These are phyloP conservation scores for Leuctra nigra DNA, from an alignment of 2,888 invertebrate species.

Conservation along the genomic window DNA sequence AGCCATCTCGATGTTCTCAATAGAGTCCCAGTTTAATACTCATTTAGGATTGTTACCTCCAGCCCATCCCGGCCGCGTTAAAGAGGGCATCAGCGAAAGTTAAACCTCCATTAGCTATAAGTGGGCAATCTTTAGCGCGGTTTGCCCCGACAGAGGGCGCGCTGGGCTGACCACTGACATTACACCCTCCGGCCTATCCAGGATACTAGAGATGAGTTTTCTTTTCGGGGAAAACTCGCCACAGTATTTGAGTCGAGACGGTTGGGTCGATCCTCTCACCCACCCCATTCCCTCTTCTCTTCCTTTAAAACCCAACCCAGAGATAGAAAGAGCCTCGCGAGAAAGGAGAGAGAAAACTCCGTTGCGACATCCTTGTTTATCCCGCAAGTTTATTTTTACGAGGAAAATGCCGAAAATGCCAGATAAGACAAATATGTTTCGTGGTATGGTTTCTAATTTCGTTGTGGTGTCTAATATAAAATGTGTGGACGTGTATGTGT, in stretches of 20 bases:
- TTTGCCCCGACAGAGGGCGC: neutral
- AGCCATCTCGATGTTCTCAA: too few species aligned
- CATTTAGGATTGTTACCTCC: too few species aligned
- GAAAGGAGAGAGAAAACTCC: too few species aligned
- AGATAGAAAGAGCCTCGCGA: too few species aligned
- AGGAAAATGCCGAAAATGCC: slow-evolving; percentile 9
- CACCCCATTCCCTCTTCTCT: too few species aligned
- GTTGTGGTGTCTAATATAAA: slow-evolving; percentile 4
- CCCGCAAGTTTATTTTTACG: neutral
- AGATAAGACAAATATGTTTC: slow-evolving; percentile 17
- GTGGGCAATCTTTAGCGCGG: too few species aligned
- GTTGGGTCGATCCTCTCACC: neutral
- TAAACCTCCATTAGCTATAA: too few species aligned
- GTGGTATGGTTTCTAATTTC: slow-evolving; percentile 19
- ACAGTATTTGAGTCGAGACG: slow-evolving; percentile 6
- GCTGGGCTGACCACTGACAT: neutral
- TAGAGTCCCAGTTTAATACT: too few species aligned
- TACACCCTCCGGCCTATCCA: too few species aligned
- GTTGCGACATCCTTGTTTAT: slow-evolving; percentile 5
- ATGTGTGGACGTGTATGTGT: slow-evolving; percentile 4
- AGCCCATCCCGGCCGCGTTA: too few species aligned
- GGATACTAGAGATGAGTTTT: slow-evolving; percentile 9
- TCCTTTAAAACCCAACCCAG: too few species aligned
- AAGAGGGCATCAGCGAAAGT: too few species aligned
- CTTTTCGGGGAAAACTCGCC: neutral